phyloP scores from a whole-genome alignment of 2,113 vertebrate species.

The Labrus mixtus region DNA sequence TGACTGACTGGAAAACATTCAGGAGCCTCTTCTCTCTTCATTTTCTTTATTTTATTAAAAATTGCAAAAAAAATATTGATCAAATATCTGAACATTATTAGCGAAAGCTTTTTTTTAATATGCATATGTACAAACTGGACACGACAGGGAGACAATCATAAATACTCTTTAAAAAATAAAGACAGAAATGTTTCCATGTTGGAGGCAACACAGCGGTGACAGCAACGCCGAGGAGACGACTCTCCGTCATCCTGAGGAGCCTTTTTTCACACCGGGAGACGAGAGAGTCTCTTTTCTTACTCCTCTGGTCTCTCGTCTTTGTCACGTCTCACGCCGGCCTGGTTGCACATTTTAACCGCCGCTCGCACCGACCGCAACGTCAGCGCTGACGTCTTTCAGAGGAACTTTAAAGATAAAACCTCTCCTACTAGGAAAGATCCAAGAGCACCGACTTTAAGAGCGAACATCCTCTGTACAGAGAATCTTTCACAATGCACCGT shows the following conservation, averaged over 20 bases:
- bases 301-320: conserved; percentile 21
- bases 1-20: background rate
- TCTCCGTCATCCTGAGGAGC: no score
- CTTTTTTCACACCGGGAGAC: conserved; percentile 16
- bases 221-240: conserved; percentile 5
- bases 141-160: conserved; percentile 67
- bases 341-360: conserved; percentile 4
- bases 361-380: conserved; percentile 10
- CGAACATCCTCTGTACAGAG: conserved; percentile 59
- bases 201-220: background rate
- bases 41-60: conserved; percentile 86
- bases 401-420: conserved; percentile 67
- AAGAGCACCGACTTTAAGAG: conserved; percentile 57
- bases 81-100: conserved; percentile 74
- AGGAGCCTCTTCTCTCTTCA: conserved; percentile 26
- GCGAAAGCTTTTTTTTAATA: conserved; percentile 72
- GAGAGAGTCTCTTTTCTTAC: conserved; percentile 17
- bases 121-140: conserved; percentile 83
- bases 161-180: conserved; percentile 73
- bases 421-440: conserved; percentile 66
- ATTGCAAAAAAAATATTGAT: conserved; percentile 65
- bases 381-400: conserved; percentile 47
- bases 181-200: conserved; percentile 32
- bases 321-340: no score
- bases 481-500: conserved; percentile 50